phyloP scores from a whole-genome alignment of 2,113 vertebrate species.

The Xiphias gladius region DNA sequence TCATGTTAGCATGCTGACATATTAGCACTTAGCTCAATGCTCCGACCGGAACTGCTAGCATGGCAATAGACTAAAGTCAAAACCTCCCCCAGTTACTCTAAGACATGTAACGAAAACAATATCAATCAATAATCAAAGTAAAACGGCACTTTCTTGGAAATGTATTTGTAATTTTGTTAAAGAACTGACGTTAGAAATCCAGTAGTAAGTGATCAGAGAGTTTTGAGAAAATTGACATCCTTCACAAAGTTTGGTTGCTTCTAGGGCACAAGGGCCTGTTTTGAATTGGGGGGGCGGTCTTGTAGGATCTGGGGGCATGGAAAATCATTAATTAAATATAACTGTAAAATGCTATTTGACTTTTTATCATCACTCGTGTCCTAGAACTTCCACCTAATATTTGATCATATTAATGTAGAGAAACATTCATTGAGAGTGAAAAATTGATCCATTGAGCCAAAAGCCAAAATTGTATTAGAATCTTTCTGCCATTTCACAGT shows the following conservation, averaged over 20 bases:
- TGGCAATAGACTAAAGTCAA: background rate
- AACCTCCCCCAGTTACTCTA: background rate
- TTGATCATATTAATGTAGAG: background rate
- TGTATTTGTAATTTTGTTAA: too few species aligned
- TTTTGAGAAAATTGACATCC: background rate
- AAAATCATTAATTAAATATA: background rate
- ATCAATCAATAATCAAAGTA: too few species aligned
- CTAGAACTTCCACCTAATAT: background rate
- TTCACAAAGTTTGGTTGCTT: background rate
- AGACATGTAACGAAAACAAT: background rate
- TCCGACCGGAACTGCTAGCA: background rate
- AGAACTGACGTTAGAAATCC: too few species aligned
- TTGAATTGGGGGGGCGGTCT: background rate
- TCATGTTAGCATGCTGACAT: slow-evolving; percentile 1
- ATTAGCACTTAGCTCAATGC: background rate
- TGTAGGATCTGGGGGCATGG: background rate
- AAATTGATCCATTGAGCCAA: background rate
- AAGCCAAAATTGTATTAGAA: background rate
- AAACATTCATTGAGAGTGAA: background rate
- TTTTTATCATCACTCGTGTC: background rate
- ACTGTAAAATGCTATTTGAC: background rate
- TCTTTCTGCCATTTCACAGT: background rate
- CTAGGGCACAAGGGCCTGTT: too few species aligned
- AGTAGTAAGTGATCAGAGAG: background rate
- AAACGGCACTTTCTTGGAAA: too few species aligned